Percentiles rank a stretch among this genome's conserved stretches.
phyloP scores from a whole-genome alignment of 2,113 vertebrate genomes.

The Steatornis caripensis region DNA sequence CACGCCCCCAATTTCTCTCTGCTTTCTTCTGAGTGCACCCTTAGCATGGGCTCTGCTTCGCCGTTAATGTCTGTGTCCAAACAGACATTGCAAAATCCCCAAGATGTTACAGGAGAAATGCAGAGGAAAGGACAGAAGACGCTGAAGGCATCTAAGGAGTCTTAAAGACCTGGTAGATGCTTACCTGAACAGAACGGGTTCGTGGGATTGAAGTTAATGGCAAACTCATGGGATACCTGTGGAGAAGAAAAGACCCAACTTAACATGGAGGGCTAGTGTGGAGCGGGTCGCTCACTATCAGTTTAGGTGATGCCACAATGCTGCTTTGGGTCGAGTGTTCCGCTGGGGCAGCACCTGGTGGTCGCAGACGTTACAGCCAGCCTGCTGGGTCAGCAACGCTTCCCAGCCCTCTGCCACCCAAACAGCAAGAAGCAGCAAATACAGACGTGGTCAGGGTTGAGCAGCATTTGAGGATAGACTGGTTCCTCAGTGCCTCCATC shows the following conservation, averaged over 20 bases:
- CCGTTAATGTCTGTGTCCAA: neutral
- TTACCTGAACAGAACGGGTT: constrained; percentile 96
- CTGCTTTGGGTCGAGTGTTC: neutral
- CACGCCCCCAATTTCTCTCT: neutral
- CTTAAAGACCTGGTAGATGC: neutral
- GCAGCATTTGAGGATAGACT: neutral
- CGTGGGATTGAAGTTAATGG: constrained; percentile 97
- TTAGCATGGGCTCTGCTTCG: neutral
- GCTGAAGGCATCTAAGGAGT: neutral
- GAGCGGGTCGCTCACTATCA: neutral
- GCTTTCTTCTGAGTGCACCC: neutral
- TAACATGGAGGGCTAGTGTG: neutral
- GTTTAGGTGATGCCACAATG: neutral
- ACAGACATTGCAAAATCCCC: neutral
- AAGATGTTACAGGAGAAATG: neutral
- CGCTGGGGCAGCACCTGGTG: neutral
- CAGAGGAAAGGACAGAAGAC: neutral
- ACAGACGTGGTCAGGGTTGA: accelerated
- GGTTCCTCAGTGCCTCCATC: neutral
- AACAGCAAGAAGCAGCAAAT: neutral
- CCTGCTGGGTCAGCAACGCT: neutral
- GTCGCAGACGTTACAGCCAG: neutral
- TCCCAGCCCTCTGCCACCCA: neutral
- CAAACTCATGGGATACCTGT: constrained; percentile 98
- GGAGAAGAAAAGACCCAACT: neutral